A percentile compares a stretch with the other conserved stretches of the same genome.
These are phyloP conservation scores for Rhombomys opimus DNA, from an alignment of 2,113 vertebrate species.

Conservation along the genomic window DNA sequence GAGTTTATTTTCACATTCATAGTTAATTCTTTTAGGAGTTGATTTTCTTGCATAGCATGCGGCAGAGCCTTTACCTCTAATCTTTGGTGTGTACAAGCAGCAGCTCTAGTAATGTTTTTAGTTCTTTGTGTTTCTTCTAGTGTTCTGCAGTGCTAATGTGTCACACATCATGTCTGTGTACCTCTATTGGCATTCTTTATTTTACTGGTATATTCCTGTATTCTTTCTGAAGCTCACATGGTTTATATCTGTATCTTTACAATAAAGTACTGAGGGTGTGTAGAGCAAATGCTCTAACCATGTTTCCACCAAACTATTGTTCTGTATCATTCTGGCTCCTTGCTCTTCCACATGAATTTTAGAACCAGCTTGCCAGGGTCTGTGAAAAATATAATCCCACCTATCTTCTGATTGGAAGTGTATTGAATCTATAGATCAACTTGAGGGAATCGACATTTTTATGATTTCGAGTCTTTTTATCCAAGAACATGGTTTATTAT, in stretches of 20 bases:
- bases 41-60: background rate
- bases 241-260: background rate
- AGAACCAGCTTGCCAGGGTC: constrained; percentile 2
- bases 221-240: background rate
- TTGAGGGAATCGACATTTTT: constrained; percentile 39
- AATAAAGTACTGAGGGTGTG: background rate
- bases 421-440: constrained; percentile 35
- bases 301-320: background rate
- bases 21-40: background rate
- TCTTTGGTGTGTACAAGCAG: background rate
- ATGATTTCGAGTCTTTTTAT: constrained; percentile 56
- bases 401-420: constrained; percentile 19
- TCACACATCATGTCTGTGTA: background rate
- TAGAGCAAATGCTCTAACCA: background rate
- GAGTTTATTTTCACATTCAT: constrained; percentile 45
- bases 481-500: constrained; percentile 39
- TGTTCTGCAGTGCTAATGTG: background rate
- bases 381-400: background rate
- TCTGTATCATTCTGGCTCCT: constrained; percentile 14
- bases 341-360: constrained; percentile 37
- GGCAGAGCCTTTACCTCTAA: background rate
- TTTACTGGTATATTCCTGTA: background rate
- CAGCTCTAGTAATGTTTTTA: constrained; percentile 38
- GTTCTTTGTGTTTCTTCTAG: background rate
- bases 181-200: background rate